Evolutionary conservation across 2,113 vertebrate genomes (phyloP).

Genomic region (Sarotherodon lohbergeri): DNA sequence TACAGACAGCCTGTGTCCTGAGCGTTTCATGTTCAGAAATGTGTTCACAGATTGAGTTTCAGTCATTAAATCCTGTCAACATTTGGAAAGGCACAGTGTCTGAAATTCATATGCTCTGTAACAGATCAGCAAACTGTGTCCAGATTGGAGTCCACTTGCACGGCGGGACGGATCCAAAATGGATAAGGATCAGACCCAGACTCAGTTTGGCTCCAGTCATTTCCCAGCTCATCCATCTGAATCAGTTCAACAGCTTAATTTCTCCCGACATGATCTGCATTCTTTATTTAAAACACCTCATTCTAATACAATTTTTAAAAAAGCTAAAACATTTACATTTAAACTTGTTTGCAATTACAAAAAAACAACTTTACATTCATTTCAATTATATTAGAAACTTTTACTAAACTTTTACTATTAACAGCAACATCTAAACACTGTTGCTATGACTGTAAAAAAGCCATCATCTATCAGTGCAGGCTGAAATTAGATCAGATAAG

Average conservation of each 20-base stretch:
- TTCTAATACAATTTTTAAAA: neutral
- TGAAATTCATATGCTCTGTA: neutral
- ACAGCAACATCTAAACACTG: neutral
- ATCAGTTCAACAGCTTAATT: neutral
- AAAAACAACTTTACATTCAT: neutral
- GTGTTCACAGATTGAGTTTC: neutral
- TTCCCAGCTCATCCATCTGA: neutral
- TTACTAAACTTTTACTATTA: neutral
- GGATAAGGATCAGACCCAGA: neutral
- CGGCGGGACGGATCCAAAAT: neutral
- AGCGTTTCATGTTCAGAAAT: neutral
- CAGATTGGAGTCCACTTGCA: neutral
- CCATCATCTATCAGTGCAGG: neutral
- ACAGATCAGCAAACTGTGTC: neutral
- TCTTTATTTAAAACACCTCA: neutral
- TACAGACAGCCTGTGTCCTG: neutral
- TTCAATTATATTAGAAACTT: neutral
- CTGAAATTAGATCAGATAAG: neutral
- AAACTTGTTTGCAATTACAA: neutral
- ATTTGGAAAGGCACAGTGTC: neutral
- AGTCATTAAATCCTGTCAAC: neutral
- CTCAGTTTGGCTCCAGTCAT: neutral
- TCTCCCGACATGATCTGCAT: neutral
- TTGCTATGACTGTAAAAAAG: neutral
- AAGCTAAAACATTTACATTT: neutral